Conservation (phyloP, 2,888 invertebrate genomes). For the Nymphalis polychloros region DNA sequence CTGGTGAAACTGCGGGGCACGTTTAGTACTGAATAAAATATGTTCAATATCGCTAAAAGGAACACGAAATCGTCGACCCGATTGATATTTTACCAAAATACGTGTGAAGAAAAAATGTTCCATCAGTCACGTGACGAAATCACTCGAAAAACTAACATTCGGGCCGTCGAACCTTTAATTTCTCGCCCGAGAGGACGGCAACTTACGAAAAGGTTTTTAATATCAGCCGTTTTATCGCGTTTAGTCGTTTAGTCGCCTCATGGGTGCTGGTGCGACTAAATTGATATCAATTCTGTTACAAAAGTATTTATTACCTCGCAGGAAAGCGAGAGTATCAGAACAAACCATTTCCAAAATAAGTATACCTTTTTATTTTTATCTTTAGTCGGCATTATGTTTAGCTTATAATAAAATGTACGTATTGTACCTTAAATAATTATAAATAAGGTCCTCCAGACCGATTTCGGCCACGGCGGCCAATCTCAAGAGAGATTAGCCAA, state of each 20-base stretch:
- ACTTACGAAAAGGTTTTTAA: conserved; percentile 52
- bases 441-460: too few species aligned
- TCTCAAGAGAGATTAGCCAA: too few species aligned
- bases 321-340: conserved; percentile 1
- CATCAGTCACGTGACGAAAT: conserved; percentile 43
- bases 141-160: conserved; percentile 54
- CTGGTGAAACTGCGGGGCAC: too few species aligned
- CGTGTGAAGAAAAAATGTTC: conserved; percentile 35
- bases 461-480: too few species aligned
- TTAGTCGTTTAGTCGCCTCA: conserved; percentile 44
- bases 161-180: conserved; percentile 56
- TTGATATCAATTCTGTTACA: conserved; percentile 32
- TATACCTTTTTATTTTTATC: not conserved
- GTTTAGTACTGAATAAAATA: conserved; percentile 6
- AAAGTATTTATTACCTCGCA: conserved; percentile 14
- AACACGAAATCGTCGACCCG: conserved; percentile 5
- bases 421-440: not conserved
- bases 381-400: not conserved
- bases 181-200: conserved; percentile 59
- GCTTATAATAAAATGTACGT: too few species aligned
- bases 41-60: not conserved
- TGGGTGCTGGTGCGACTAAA: conserved; percentile 37
- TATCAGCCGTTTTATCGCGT: conserved; percentile 55
- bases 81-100: conserved; percentile 26
- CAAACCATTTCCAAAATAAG: not conserved